Evolutionary conservation across 2,797 vertebrate genomes (phyloP).

Genomic region (Catamblyrhynchus diadema): DNA sequence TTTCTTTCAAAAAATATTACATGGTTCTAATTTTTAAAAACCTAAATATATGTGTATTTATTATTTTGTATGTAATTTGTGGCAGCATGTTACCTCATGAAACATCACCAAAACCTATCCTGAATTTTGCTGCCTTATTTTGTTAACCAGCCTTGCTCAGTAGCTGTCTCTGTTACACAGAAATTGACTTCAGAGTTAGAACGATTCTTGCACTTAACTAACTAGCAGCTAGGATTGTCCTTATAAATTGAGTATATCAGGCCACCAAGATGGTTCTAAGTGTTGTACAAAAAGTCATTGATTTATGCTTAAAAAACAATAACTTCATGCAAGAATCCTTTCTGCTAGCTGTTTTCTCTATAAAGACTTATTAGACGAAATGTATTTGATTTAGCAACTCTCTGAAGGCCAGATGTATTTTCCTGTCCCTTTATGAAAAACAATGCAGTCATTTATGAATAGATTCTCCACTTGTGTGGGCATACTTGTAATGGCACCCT

Average conservation of each 20-base stretch:
- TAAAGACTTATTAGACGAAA: conserved; percentile 20
- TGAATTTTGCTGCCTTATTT: not conserved
- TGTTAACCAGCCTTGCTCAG: not conserved
- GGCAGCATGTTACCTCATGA: not conserved
- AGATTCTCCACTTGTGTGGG: conserved; percentile 6
- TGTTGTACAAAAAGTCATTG: not conserved
- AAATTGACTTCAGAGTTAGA: not conserved
- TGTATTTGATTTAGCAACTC: conserved; percentile 44
- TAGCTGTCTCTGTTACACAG: not conserved
- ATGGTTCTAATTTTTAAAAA: not conserved
- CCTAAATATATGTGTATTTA: not conserved
- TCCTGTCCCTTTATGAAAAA: not conserved
- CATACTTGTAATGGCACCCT: not conserved
- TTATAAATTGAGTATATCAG: conserved; percentile 42
- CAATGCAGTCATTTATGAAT: not conserved
- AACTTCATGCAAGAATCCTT: not conserved
- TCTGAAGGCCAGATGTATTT: not conserved
- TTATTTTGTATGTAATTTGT: not conserved
- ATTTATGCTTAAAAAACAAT: conserved; percentile 48
- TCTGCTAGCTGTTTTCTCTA: conserved; percentile 28
- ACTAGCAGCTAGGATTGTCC: conserved; percentile 16
- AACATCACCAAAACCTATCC: not conserved
- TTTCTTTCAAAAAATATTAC: not conserved
- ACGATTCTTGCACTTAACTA: conserved; percentile 5
- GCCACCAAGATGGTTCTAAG: conserved; percentile 33